Evolutionary conservation across 2,888 invertebrate genomes (phyloP).

Genomic region (Ennomos erosarius): DNA sequence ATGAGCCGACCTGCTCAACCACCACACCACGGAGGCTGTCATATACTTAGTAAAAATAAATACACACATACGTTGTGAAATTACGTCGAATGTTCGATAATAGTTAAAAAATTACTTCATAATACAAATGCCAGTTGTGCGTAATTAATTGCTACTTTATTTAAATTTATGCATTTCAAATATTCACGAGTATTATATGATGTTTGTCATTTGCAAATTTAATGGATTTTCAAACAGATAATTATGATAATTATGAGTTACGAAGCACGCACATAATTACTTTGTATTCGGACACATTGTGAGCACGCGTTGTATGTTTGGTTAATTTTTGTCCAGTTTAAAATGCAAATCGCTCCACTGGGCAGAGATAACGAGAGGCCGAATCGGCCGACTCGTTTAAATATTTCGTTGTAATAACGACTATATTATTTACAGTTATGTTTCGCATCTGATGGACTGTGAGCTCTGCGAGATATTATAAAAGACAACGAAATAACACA

Average conservation of each 20-base stretch:
- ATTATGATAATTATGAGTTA: constrained; percentile 12
- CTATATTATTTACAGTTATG: constrained; percentile 16
- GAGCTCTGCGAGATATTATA: constrained; percentile 4
- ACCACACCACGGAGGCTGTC: too few species aligned
- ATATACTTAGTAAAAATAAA: too few species aligned
- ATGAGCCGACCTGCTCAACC: too few species aligned
- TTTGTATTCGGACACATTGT: constrained; percentile 1
- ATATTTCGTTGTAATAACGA: constrained; percentile 19
- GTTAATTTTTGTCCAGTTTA: constrained; percentile 23
- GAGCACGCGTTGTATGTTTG: constrained; percentile 6
- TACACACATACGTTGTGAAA: too few species aligned
- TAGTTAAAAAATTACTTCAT: too few species aligned
- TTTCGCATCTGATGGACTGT: constrained; percentile 6
- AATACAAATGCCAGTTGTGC: neutral
- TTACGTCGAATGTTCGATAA: too few species aligned
- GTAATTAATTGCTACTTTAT: neutral
- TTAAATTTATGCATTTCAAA: constrained; percentile 4
- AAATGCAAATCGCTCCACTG: constrained; percentile 19
- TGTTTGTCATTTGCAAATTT: constrained; percentile 14
- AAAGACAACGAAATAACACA: neutral
- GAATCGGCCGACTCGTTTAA: constrained; percentile 10
- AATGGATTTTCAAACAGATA: constrained; percentile 16
- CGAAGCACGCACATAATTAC: constrained; percentile 2
- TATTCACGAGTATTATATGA: neutral
- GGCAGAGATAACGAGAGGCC: constrained; percentile 12